phyloP scores from a whole-genome alignment of 2,113 vertebrate species.

The Entelurus aequoreus region DNA sequence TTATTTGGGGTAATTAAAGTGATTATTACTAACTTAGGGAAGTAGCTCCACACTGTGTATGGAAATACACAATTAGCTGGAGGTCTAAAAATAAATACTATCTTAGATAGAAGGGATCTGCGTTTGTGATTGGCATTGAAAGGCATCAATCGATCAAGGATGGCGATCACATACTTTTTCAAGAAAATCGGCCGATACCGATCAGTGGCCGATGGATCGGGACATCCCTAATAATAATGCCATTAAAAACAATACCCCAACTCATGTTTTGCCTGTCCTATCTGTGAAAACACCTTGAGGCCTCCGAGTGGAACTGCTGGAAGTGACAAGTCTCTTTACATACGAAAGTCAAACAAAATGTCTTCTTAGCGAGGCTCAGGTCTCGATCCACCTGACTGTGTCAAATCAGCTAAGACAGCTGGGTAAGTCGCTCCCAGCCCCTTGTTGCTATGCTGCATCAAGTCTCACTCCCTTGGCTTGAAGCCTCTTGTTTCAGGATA shows the following conservation, averaged over 20 bases:
- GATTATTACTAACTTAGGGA: too few relatives aligned
- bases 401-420: conserved; percentile 49
- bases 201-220: too few relatives aligned
- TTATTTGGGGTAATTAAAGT: too few relatives aligned
- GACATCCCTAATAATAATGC: too few relatives aligned
- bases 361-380: conserved; percentile 14
- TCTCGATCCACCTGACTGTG: conserved; percentile 51
- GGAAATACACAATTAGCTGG: too few relatives aligned
- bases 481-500: conserved; percentile 50
- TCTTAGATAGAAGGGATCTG: too few relatives aligned
- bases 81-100: too few relatives aligned
- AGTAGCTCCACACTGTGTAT: too few relatives aligned
- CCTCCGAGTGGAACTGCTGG: background rate
- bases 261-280: background rate
- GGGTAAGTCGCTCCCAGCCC: conserved; percentile 24
- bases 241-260: background rate
- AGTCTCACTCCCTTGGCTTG: conserved; percentile 33
- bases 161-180: too few relatives aligned
- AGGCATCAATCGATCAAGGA: too few relatives aligned
- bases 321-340: conserved; percentile 5
- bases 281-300: background rate
- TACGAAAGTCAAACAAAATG: conserved; percentile 3
- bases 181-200: too few relatives aligned
- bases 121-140: too few relatives aligned
- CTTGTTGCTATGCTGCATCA: conserved; percentile 46